Conservation (phyloP, 2,797 vertebrate species). For the Eulemur albifrons region DNA sequence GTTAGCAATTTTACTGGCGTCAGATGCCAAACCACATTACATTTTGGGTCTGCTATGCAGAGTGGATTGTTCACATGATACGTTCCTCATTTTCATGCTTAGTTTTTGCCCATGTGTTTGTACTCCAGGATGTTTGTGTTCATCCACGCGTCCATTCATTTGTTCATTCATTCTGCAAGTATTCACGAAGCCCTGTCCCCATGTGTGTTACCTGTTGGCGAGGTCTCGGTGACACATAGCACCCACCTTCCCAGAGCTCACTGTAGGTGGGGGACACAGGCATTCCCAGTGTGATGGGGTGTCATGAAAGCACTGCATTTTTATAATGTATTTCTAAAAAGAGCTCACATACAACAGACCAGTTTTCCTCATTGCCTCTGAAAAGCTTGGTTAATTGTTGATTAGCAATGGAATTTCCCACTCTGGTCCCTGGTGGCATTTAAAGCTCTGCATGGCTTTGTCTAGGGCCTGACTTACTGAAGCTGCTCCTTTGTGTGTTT, state of each 20-base stretch:
- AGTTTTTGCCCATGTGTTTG: background rate
- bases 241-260: background rate
- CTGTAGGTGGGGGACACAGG: too few species aligned
- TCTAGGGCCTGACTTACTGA: background rate
- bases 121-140: background rate
- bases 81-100: background rate
- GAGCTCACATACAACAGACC: background rate
- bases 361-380: background rate
- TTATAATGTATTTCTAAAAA: background rate
- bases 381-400: background rate
- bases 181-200: background rate
- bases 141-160: background rate
- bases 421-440: background rate
- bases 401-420: background rate
- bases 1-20: background rate
- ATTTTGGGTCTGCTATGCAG: background rate
- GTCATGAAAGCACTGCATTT: background rate
- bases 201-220: background rate
- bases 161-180: background rate
- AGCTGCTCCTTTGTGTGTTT: fast-evolving
- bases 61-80: background rate
- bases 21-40: background rate
- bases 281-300: too few species aligned
- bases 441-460: background rate
- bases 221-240: too few species aligned